Evolutionary conservation across 2,888 invertebrate genomes (phyloP).

Genomic region (Carcina quercana): DNA sequence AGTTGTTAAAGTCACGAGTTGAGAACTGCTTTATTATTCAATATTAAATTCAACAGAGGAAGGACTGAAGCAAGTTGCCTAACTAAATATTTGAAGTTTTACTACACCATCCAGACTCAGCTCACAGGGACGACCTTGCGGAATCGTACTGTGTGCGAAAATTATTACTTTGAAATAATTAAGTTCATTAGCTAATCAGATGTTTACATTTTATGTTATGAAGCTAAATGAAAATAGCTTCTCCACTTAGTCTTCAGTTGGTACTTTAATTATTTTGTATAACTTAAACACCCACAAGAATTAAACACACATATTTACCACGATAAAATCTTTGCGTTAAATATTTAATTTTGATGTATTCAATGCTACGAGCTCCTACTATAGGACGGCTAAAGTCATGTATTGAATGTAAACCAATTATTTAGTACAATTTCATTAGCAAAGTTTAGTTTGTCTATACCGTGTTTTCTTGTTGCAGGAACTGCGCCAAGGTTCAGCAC

Average conservation of each 20-base stretch:
- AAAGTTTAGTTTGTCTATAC: too few species aligned
- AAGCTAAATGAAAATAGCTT: too few species aligned
- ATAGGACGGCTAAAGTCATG: too few species aligned
- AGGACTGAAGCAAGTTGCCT: slow-evolving; percentile 58
- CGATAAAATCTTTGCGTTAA: too few species aligned
- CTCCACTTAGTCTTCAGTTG: too few species aligned
- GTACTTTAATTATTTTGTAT: too few species aligned
- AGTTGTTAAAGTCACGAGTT: slow-evolving; percentile 65
- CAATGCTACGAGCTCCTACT: too few species aligned
- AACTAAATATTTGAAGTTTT: slow-evolving; percentile 70
- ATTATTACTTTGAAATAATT: slow-evolving; percentile 6
- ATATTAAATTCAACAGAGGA: slow-evolving; percentile 65
- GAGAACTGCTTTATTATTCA: slow-evolving; percentile 69
- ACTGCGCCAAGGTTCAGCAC: slow-evolving; percentile 84
- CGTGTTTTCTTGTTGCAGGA: slow-evolving; percentile 54
- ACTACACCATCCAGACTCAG: slow-evolving; percentile 35
- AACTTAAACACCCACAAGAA: background rate
- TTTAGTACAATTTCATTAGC: too few species aligned
- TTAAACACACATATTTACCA: background rate
- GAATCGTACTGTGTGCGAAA: slow-evolving; percentile 12
- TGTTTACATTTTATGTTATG: too few species aligned
- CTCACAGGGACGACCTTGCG: slow-evolving; percentile 27
- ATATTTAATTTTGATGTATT: too few species aligned
- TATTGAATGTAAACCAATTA: too few species aligned
- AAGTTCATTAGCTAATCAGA: slow-evolving; percentile 7